These are phyloP conservation scores for Acanthisitta chloris DNA, from an alignment of 2,113 vertebrate species.

Conservation along the genomic window DNA sequence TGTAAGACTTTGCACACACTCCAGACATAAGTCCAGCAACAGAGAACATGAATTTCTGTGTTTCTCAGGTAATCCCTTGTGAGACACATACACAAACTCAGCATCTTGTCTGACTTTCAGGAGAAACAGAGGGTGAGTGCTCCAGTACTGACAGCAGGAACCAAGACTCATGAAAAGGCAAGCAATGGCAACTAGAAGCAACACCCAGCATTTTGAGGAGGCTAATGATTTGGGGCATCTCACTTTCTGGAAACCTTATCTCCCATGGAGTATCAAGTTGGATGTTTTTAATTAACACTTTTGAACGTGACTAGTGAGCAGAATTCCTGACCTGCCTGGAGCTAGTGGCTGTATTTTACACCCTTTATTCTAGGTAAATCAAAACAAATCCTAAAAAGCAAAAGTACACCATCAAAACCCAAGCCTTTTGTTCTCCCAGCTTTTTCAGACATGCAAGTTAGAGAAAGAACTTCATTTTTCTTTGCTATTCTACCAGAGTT, in stretches of 20 bases:
- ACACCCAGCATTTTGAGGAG: background rate
- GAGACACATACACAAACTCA: background rate
- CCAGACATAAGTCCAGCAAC: background rate
- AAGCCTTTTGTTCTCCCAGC: background rate
- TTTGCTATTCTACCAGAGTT: background rate
- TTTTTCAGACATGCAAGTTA: background rate
- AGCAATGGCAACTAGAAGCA: background rate
- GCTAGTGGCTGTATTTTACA: background rate
- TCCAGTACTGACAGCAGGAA: background rate
- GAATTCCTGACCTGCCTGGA: background rate
- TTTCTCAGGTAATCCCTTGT: background rate
- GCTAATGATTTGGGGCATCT: background rate
- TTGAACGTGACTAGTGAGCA: background rate
- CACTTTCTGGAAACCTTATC: background rate
- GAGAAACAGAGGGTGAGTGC: background rate
- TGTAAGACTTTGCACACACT: background rate
- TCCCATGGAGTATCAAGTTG: background rate
- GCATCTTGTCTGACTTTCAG: background rate
- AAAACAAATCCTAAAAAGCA: background rate
- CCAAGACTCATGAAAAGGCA: background rate
- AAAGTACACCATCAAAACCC: background rate
- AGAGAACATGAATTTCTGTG: background rate
- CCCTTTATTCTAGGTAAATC: background rate
- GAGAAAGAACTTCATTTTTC: background rate
- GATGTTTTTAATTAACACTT: background rate